Evolutionary conservation across 2,888 invertebrate species (phyloP).

Genomic region (Mythimna albipuncta): DNA sequence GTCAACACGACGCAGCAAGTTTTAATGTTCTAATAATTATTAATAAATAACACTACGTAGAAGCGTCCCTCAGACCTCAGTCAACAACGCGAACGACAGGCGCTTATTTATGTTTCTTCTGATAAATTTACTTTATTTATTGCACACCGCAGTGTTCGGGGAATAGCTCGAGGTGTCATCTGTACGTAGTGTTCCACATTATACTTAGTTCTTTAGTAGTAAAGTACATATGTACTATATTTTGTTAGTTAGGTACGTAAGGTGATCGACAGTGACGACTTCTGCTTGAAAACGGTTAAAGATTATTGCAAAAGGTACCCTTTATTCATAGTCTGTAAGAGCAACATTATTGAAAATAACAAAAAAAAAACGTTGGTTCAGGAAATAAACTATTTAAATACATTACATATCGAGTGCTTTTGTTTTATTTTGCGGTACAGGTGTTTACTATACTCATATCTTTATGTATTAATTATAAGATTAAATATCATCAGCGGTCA

Average conservation of each 20-base stretch:
- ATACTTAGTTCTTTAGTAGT: neutral
- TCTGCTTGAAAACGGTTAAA: constrained; percentile 32
- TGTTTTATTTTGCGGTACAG: constrained; percentile 4
- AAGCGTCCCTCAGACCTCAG: neutral
- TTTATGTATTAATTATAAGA: too few relatives aligned
- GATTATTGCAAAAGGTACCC: neutral
- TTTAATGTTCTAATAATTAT: constrained; percentile 1
- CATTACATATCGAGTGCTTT: neutral
- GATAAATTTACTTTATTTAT: neutral
- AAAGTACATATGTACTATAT: neutral
- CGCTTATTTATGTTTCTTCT: neutral
- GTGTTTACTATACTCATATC: too few relatives aligned
- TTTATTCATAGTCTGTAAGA: neutral
- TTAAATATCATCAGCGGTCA: too few relatives aligned
- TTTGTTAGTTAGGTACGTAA: neutral
- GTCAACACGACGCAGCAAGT: neutral
- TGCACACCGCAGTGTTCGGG: neutral
- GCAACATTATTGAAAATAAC: neutral
- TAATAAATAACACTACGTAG: neutral
- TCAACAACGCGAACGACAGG: neutral
- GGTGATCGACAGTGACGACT: constrained; percentile 18
- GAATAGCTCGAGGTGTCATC: neutral
- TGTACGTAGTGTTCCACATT: neutral
- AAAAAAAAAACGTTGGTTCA: constrained; percentile 24
- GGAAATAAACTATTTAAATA: constrained; percentile 20